Percentiles rank a stretch among this genome's conserved stretches.
phyloP scores from a whole-genome alignment of 2,797 vertebrate genomes.

The Lophotriccus pileatus region DNA sequence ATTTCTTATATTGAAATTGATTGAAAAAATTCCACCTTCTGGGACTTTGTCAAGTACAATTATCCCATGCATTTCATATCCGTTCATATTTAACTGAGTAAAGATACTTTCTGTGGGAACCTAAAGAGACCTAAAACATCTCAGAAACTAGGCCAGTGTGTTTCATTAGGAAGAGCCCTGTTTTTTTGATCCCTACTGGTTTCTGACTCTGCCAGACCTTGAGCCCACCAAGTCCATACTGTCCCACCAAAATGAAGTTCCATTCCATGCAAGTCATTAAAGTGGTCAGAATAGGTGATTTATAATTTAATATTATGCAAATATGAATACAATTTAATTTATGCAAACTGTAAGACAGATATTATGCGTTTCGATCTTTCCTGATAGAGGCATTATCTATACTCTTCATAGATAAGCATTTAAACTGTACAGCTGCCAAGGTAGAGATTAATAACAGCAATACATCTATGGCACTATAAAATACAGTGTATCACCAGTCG shows the following conservation, averaged over 20 bases:
- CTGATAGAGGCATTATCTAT: neutral
- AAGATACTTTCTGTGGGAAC: neutral
- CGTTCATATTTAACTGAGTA: neutral
- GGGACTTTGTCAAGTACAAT: neutral
- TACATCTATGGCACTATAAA: neutral
- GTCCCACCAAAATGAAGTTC: neutral
- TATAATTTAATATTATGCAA: neutral
- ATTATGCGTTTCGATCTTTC: neutral
- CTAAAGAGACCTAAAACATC: neutral
- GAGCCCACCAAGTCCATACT: neutral
- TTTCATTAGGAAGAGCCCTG: neutral
- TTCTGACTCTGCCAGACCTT: neutral
- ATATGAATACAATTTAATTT: neutral
- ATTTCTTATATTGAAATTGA: neutral
- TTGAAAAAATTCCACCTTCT: neutral
- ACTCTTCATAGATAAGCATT: neutral
- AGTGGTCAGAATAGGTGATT: neutral
- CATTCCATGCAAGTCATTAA: neutral
- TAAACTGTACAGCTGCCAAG: neutral
- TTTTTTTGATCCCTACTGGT: neutral
- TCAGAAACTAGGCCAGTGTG: neutral
- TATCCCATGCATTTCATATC: neutral
- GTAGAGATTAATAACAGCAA: slow-evolving; percentile 37
- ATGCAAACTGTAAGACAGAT: neutral
- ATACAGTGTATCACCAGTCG: neutral